Evolutionary conservation across 2,113 vertebrate genomes (phyloP), one percentile per base, ranked within the genome.

Genomic region (Podocnemis expansa): DNA sequence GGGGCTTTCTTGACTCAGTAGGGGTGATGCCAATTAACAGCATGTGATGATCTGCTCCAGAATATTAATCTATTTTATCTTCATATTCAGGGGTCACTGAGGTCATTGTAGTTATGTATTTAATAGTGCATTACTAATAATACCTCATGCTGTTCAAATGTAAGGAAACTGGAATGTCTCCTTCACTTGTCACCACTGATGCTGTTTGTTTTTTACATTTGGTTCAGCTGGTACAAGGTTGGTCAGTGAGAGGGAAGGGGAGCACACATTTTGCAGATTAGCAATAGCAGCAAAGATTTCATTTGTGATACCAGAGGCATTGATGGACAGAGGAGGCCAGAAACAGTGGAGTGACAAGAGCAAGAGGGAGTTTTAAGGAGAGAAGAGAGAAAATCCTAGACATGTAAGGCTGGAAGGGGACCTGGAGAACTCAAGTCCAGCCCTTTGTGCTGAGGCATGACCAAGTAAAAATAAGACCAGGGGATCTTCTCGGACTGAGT

Each of bases 41-140:
- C 6, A 3, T 51, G 24, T 21, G 86, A 17, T 1, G 3, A 19
- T 52, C 41, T 0, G 8, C 54, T 45, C 27, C n/a, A 1, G 1
- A 2, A 1, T 27, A 11, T 0, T 0, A 11, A 41, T 41, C 34
- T 19, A 6, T 52, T 14, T 52, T 51, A 14, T 31, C 55, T 89
- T 49, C n/a, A 78, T 58, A 52, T 11, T 1, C 10, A 47, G 76
- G 27, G 43, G 8, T 29, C 67, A 75, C 0, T 27, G 43, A 34
- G 80, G 9, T 1, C 2, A 87, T 63, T 56, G 27, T 73, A 2
- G 87, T 76, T 24, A 31, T 54, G 49, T 5, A 24, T 60, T 55
- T 6, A 2, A 6, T 17, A 21, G 24, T 31, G 79, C 63, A 80
- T 83, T 75, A 2, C 43, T 45, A 76, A 43, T 75, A 75, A 25